A percentile compares a stretch with the other conserved stretches of the same genome.
phyloP scores from a whole-genome alignment of 2,888 invertebrate genomes.

The Drosophila peninsularis region DNA sequence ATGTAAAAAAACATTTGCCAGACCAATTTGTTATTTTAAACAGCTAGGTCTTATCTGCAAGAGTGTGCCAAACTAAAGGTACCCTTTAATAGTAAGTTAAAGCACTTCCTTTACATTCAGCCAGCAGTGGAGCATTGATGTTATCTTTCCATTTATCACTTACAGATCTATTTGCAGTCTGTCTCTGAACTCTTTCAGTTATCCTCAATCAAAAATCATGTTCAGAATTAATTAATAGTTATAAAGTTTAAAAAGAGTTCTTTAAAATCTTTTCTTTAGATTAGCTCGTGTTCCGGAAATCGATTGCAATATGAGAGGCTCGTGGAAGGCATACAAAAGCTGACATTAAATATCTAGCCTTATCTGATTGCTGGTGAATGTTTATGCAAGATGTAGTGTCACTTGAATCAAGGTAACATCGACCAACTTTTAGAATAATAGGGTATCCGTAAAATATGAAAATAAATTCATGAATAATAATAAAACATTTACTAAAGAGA shows the following conservation, averaged over 20 bases:
- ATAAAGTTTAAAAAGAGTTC: no score
- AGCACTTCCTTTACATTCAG: no score
- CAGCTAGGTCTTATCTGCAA: slow-evolving; percentile 1
- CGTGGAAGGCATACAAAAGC: neutral
- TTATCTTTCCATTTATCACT: no score
- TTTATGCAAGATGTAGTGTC: neutral
- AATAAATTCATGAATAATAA: slow-evolving; percentile 12
- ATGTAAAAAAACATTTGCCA: slow-evolving; percentile 33
- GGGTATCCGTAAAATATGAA: slow-evolving; percentile 10
- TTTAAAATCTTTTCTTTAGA: no score
- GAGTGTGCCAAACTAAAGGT: neutral
- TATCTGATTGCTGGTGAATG: neutral
- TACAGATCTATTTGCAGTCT: no score
- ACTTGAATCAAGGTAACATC: neutral
- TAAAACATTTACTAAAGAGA: slow-evolving; percentile 19
- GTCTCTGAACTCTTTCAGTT: no score
- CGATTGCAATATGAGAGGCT: neutral
- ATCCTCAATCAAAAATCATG: no score
- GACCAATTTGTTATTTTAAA: slow-evolving; percentile 59
- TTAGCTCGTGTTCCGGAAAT: neutral
- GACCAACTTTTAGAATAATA: neutral
- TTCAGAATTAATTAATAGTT: no score
- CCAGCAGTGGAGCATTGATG: no score
- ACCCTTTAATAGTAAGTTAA: no score
- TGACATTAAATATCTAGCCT: no score